Evolutionary conservation across 2,888 invertebrate genomes (phyloP), one percentile per base, ranked within the genome.

Genomic region (Thymelicus lineola): DNA sequence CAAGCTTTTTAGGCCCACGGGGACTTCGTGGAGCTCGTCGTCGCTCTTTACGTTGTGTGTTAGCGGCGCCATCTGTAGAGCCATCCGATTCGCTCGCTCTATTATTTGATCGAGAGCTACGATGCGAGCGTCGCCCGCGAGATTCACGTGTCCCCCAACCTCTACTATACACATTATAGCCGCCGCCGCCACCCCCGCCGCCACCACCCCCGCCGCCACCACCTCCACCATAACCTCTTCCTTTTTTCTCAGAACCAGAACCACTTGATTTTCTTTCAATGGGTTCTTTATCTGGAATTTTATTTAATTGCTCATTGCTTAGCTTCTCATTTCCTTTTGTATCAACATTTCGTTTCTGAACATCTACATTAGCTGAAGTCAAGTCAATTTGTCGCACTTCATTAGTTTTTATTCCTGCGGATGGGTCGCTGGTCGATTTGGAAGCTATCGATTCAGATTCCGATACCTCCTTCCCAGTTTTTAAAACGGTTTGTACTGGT

Each of bases 31-130:
- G 95, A 77, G 85, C 95, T 85, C 89, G 95, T 83, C 93, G 95
- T 86, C 82, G 90, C 86, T 86, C 94, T 89, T 84, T 95, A 86
- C 79, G 95, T 84, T 77, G 95, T 76, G 79, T 72, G 62, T 93
- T 94, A 35, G 94, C 95, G 35, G 95, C 91, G 75, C 96, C 96
- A 73, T 97, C 97, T 3, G 96, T 96, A 28, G 97, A 96, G 48
- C 95, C 95, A 78, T 97, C 97, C 0, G 97, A 97, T 81, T 97
- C 97, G 14, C 96, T 96, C 15, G 92, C 93, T 77, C 93, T 84
- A 73, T 90, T 91, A 74, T 92, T 90, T 70, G 92, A 92, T 79
- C 82, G 92, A 9, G 92, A 91, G 81, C 78, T 94, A 76, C 88
- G 94, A 83, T 82, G 93, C 84, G 83, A 93, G 80, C 85, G 94